A percentile compares a stretch with the other conserved stretches of the same genome.
Conservation (phyloP, 2,888 invertebrate genomes). For the Alcis repandata region DNA sequence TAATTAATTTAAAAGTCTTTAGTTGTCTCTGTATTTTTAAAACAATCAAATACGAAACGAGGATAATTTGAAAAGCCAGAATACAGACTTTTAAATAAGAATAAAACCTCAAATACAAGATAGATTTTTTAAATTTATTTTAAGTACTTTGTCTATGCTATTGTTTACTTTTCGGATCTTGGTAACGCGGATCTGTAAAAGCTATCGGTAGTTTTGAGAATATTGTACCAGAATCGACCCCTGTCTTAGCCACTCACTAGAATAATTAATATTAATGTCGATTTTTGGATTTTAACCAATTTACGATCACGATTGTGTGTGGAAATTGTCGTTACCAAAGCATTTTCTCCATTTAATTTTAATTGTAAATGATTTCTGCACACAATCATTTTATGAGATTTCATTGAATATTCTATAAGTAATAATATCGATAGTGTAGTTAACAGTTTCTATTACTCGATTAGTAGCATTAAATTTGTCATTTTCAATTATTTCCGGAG, state of each 20-base stretch:
- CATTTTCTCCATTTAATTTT: constrained; percentile 33
- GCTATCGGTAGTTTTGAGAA: not conserved
- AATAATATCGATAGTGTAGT: constrained; percentile 75
- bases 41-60: no score
- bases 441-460: constrained; percentile 68
- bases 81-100: not conserved
- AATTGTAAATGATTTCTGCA: constrained; percentile 55
- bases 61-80: not conserved
- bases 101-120: no score
- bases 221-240: not conserved
- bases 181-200: no score
- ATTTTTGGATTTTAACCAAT: constrained; percentile 71
- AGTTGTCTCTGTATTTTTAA: no score
- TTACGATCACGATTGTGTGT: constrained; percentile 61
- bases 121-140: no score
- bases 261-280: constrained; percentile 59
- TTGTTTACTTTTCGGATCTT: no score
- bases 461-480: constrained; percentile 81
- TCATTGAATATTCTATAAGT: constrained; percentile 80
- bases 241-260: constrained; percentile 71
- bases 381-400: constrained; percentile 67
- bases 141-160: no score
- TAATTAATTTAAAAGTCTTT: no score
- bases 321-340: constrained; percentile 51
- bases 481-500: constrained; percentile 68